Evolutionary conservation across 2,888 invertebrate genomes (phyloP).

Genomic region (Pocota personata): DNA sequence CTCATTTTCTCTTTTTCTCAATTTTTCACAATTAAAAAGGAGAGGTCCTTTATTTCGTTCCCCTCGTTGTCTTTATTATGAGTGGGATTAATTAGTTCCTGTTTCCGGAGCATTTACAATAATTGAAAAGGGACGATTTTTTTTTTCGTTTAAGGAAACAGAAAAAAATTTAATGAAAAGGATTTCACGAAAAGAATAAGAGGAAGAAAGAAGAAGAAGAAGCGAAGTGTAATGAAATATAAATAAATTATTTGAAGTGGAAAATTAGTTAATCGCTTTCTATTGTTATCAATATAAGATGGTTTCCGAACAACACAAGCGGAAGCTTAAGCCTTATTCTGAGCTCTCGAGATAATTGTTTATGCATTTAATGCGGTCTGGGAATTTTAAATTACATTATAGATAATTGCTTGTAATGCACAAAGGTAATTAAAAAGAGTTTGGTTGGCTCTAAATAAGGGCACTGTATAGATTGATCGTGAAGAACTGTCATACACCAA

Average conservation of each 20-base stretch:
- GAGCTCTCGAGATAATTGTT: background rate
- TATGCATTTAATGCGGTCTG: background rate
- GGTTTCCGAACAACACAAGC: background rate
- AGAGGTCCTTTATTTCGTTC: constrained; percentile 1
- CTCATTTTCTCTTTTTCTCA: background rate
- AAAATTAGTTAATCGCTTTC: constrained; percentile 25
- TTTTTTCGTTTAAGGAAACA: background rate
- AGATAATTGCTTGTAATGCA: background rate
- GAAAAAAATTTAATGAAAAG: constrained; percentile 14
- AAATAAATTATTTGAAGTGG: constrained; percentile 21
- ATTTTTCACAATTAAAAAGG: constrained; percentile 20
- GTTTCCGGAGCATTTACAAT: constrained; percentile 46
- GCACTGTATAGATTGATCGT: too few relatives aligned
- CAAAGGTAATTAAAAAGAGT: too few relatives aligned
- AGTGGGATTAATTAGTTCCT: constrained; percentile 57
- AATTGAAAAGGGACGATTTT: constrained; percentile 45
- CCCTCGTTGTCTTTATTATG: constrained; percentile 1
- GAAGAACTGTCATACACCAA: too few relatives aligned
- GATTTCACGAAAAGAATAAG: background rate
- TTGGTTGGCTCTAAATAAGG: too few relatives aligned
- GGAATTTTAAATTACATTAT: background rate
- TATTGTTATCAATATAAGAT: background rate
- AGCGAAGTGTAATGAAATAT: constrained; percentile 7
- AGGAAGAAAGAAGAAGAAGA: too few relatives aligned
- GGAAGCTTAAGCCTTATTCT: background rate